Conservation (phyloP, 2,888 invertebrate genomes). For the Lasioglossum figueresi region DNA sequence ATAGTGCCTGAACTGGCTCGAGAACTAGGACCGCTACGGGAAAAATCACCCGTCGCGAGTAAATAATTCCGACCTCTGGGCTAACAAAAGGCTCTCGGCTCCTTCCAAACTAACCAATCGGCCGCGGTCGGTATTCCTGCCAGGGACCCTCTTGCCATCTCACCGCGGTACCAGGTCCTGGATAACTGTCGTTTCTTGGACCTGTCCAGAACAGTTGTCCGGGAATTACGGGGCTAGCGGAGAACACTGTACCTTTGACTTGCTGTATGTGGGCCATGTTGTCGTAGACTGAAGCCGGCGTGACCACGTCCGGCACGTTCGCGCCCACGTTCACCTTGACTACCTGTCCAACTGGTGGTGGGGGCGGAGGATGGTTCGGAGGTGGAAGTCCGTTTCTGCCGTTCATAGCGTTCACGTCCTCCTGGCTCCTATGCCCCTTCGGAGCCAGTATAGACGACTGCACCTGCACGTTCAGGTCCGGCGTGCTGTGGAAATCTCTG, state of each 20-base stretch:
- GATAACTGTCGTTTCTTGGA: not conserved
- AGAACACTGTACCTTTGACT: conserved; percentile 82
- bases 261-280: conserved; percentile 84
- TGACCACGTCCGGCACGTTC: conserved; percentile 79
- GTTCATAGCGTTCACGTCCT: conserved; percentile 86
- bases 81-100: no score
- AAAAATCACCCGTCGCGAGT: no score
- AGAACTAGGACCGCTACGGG: no score
- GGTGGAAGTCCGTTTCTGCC: conserved; percentile 88
- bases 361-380: conserved; percentile 93
- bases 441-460: conserved; percentile 77
- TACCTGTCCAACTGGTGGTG: conserved; percentile 90
- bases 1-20: no score
- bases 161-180: no score
- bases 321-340: conserved; percentile 88
- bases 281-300: conserved; percentile 82
- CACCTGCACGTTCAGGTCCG: conserved; percentile 86
- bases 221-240: not conserved
- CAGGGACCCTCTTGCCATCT: no score
- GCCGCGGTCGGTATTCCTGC: no score
- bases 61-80: no score
- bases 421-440: conserved; percentile 89
- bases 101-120: no score
- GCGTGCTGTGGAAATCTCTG: conserved; percentile 95
- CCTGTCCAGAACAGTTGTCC: not conserved